These are phyloP conservation scores for Neomorphus geoffroyi DNA, from an alignment of 2,797 vertebrate genomes.

Conservation along the genomic window DNA sequence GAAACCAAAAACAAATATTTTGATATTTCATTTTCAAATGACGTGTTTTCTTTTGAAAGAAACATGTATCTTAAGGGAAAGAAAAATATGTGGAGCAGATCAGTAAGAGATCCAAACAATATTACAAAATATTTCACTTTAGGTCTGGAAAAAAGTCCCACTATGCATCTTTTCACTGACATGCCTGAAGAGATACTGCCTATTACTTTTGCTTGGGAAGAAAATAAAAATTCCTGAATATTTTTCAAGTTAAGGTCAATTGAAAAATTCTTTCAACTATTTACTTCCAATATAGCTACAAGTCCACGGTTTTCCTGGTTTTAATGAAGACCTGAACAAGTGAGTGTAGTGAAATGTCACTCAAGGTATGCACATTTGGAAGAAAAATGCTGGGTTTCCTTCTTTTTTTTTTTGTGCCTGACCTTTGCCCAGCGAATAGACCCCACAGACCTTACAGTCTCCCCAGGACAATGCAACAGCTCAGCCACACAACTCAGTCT, in stretches of 20 bases:
- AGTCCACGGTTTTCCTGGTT: not conserved
- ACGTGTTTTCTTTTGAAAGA: not conserved
- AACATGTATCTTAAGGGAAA: not conserved
- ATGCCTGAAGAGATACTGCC: not conserved
- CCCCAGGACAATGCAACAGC: not conserved
- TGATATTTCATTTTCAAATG: not conserved
- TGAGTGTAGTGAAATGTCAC: not conserved
- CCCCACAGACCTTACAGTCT: fast-evolving
- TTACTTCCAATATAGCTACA: not conserved
- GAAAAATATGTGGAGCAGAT: not conserved
- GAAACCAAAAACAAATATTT: not conserved
- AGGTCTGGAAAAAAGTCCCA: not conserved
- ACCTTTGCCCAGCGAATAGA: not conserved
- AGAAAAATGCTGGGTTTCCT: not conserved
- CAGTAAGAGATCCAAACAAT: not conserved
- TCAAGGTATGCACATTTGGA: not conserved
- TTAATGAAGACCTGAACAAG: not conserved
- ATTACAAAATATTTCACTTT: not conserved
- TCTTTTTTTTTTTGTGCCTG: not conserved
- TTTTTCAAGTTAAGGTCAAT: not conserved
- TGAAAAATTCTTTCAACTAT: not conserved
- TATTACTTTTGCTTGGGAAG: not conserved
- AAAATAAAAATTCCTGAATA: not conserved
- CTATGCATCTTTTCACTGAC: not conserved
- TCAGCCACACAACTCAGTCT: fast-evolving